Base-by-base conservation (phyloP, 2,888 invertebrate species). In the Hipparchia semele region DNA sequence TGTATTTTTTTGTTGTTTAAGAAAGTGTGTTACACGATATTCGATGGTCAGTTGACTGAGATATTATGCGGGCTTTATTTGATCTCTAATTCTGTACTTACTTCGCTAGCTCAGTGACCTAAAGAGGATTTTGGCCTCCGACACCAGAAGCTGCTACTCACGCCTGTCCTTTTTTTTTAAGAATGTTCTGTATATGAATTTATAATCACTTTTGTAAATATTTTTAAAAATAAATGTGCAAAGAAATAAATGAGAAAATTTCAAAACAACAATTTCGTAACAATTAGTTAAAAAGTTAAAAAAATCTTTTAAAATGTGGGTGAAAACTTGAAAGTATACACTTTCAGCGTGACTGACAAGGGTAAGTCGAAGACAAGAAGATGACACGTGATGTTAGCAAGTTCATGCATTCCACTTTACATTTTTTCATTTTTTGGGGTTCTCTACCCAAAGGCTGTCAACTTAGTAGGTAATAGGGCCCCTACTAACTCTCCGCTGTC, bases 1-100 rank as follows among this genome's bases (percentile, higher is more conserved):
- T 92, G 92, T 88, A 83, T 64, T 74, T 71, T 71, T 73, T 76
- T 70, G 73, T 64, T 65, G 66, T 70, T 70, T 75, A 68, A 75
- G 75, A 75, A 73, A 76, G 74, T 72, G 66, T 51, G 73, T 75
- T 61, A 73, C 65, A 73, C 60, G 76, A 74, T 72, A 62, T 66
- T 66, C 54, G 33, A 70, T 73, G 76, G 76, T 74, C 76, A 76
- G 74, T 76, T 71, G 51, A 68, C n/a, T 59, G 33, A 49, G 68
- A 56, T 49, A 46, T 61, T 46, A 75, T 76, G 74, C 73, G 74
- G 73, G 75, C 45, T 33, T 60, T 60, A 60, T 45, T 60, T 8
- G n/a, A 39, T 60, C 23, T 51, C 65, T 33, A 2, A 12, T 65
- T 62, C 62, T 62, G 12, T 10, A 54, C 33, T 23, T 23, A 23